phyloP scores from a whole-genome alignment of 2,888 invertebrate genomes.

The Melanotus villosus region DNA sequence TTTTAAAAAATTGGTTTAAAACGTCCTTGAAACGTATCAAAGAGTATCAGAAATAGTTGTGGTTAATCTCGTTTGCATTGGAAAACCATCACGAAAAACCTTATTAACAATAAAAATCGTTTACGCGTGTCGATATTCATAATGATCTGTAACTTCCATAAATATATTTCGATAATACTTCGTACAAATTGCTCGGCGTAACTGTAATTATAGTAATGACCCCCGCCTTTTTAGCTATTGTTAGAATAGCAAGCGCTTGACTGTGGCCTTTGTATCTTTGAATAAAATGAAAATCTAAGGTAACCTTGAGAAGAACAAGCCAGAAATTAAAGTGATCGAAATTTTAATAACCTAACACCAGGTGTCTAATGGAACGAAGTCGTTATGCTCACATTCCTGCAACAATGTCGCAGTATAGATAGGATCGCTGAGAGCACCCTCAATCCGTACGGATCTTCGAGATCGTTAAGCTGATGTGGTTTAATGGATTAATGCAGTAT shows the following conservation, averaged over 20 bases:
- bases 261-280: constrained; percentile 1
- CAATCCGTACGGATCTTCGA: constrained; percentile 61
- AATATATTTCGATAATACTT: too few relatives aligned
- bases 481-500: constrained; percentile 69
- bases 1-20: too few relatives aligned
- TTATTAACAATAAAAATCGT: too few relatives aligned
- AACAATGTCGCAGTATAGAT: constrained; percentile 35
- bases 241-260: constrained; percentile 6
- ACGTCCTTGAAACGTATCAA: too few relatives aligned
- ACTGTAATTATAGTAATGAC: not conserved
- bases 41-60: too few relatives aligned
- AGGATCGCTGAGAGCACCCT: constrained; percentile 51
- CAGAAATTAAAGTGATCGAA: constrained; percentile 28
- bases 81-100: too few relatives aligned
- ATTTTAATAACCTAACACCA: constrained; percentile 43
- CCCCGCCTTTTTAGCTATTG: not conserved
- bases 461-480: constrained; percentile 66
- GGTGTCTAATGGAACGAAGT: constrained; percentile 41
- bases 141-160: too few relatives aligned
- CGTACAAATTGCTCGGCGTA: not conserved
- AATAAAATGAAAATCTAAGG: constrained; percentile 12
- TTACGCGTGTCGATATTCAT: too few relatives aligned
- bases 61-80: too few relatives aligned
- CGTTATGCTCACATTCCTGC: constrained; percentile 32
- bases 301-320: constrained; percentile 20